Conservation (phyloP, 2,113 vertebrate genomes). For the Ariopsis seemanni region DNA sequence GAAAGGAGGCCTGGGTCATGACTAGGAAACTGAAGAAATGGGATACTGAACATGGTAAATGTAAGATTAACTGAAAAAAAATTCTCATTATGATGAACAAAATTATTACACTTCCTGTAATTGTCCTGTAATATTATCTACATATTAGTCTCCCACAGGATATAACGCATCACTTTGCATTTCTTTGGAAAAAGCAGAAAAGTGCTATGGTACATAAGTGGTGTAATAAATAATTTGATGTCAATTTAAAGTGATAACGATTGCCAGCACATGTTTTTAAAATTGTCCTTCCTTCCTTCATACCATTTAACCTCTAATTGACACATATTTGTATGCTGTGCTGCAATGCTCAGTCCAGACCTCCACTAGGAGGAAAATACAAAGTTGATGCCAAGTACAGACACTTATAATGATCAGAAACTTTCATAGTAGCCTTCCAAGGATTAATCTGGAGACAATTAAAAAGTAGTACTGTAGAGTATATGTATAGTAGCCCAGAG, state of each 20-base stretch:
- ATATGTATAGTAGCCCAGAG: not conserved
- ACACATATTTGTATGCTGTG: not conserved
- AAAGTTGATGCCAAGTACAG: not conserved
- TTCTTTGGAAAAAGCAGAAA: not conserved
- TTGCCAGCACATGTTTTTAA: constrained; percentile 16
- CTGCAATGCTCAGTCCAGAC: not conserved
- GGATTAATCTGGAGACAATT: not conserved
- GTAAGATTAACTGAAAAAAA: not conserved
- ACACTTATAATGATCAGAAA: constrained; percentile 2
- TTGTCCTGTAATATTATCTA: not conserved
- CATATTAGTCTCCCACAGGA: not conserved
- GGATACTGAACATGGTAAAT: not conserved
- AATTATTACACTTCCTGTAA: not conserved
- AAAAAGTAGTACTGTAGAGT: not conserved
- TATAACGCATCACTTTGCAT: not conserved
- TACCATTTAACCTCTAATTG: constrained; percentile 23
- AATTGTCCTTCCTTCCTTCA: constrained; percentile 6
- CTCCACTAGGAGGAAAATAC: constrained; percentile 22
- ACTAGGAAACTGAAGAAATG: not conserved
- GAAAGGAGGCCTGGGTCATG: not conserved
- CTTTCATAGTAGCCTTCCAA: not conserved
- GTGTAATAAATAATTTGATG: not conserved
- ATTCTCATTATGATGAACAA: not conserved
- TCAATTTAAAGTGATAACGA: not conserved
- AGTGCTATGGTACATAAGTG: not conserved